Evolutionary conservation across 2,797 vertebrate genomes (phyloP).

Genomic region (Falco biarmicus): DNA sequence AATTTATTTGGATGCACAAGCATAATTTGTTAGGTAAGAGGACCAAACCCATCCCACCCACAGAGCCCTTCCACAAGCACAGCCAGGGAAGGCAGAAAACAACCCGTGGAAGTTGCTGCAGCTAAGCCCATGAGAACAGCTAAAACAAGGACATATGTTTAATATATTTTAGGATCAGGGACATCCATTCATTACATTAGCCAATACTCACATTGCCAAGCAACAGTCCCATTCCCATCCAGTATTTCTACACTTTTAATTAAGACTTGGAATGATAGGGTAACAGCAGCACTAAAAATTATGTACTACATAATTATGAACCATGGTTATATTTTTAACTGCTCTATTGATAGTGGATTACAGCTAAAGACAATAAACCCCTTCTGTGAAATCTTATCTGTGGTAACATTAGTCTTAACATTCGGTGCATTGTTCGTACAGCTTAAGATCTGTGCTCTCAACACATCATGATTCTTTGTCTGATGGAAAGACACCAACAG

Average conservation of each 20-base stretch:
- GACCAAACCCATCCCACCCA: background rate
- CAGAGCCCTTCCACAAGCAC: background rate
- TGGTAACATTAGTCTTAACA: background rate
- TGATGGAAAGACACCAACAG: slow-evolving; percentile 24
- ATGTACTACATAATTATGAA: background rate
- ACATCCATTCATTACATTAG: background rate
- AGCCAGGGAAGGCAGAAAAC: background rate
- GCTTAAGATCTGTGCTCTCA: background rate
- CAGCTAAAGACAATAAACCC: slow-evolving; percentile 22
- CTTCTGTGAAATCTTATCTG: slow-evolving; percentile 28
- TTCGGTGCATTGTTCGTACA: background rate
- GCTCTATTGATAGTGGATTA: background rate
- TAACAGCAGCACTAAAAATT: background rate
- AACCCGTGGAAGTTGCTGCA: background rate
- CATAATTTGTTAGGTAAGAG: background rate
- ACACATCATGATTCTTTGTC: background rate
- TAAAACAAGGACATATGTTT: background rate
- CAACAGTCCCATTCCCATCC: background rate
- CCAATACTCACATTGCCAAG: background rate
- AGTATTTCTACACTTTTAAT: background rate
- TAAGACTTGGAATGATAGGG: background rate
- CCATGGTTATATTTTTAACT: background rate
- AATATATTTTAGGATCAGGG: background rate
- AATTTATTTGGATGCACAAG: background rate
- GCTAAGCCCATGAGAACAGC: background rate